Base-by-base conservation (phyloP, 2,113 vertebrate species). In the Charina bottae region DNA sequence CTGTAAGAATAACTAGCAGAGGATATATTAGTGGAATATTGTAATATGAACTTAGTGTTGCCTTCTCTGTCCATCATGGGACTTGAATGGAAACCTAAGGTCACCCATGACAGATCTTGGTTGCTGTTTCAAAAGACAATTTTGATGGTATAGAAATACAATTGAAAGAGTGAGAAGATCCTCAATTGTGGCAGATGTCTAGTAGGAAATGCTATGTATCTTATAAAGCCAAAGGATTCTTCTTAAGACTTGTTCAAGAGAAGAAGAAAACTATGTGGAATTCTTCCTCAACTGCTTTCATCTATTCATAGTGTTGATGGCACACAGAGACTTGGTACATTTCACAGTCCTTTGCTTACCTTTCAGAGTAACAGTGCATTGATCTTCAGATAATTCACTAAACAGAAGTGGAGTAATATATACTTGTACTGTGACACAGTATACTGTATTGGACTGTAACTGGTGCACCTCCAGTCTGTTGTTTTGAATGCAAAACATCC, bases 341-440 rank as follows among this genome's bases (percentile, higher is more conserved):
- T 85, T 89, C 92, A 11, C 58, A 54, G 33, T 42, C 5, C 88
- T 46, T 86, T 6, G 93, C 96, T 87, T 97, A 98, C 98, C 98
- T 98, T 96, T 94, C 91, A 95, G 83, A 28, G 98, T 98, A 49
- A 89, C 92, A 90, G 97, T 60, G 92, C 98, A 98, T 6, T 93
- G 58, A 49, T 95, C 94, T 91, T 97, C 91, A 4, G 98, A 98
- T 89, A 97, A 95, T 6, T 1, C 90, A 64, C 95, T 90, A 9
- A 87, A 33, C 92, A 96, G 28, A 87, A 93, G 64, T 1, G 95
- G 95, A 0, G 93, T 94, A 60, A 98, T 88, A 0, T 92, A 86
- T 56, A 97, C 94, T 89, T 93, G 94, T 62, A 96, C 97, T 0
- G 90, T 97, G 60, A 98, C 53, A 46, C 98, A 98, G 55, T 98